A percentile compares a stretch with the other conserved stretches of the same genome.
Conservation (phyloP, 2,888 invertebrate species). For the Antitype chi region DNA sequence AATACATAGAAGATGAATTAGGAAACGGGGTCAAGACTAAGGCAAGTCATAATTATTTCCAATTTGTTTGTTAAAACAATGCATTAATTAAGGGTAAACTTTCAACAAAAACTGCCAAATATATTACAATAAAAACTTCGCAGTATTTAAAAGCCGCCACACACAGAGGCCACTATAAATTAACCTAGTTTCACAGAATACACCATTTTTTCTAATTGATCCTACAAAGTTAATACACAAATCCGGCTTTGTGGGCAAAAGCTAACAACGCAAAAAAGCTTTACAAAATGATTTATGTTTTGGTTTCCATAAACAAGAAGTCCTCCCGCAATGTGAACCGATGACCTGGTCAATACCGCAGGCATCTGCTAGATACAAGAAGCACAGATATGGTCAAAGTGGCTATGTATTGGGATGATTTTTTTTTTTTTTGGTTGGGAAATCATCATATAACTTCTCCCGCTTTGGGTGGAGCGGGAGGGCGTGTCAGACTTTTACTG, state of each 20-base stretch:
- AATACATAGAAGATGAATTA: constrained; percentile 93
- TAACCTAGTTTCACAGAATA: neutral
- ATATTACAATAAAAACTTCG: neutral
- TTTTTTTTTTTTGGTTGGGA: too few relatives aligned
- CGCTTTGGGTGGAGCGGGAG: too few relatives aligned
- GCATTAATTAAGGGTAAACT: neutral
- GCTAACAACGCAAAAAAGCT: neutral
- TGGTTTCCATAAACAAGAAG: neutral
- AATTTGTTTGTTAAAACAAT: neutral
- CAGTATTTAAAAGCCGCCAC: constrained; percentile 67
- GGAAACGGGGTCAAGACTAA: constrained; percentile 81
- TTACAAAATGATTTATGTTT: neutral
- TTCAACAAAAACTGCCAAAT: neutral
- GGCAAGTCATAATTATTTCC: constrained; percentile 44
- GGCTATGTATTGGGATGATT: too few relatives aligned
- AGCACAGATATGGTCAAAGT: neutral
- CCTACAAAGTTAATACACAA: neutral
- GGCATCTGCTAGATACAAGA: neutral
- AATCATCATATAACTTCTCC: too few relatives aligned
- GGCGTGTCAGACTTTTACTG: too few relatives aligned
- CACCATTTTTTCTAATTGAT: constrained; percentile 1
- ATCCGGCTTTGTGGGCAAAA: neutral
- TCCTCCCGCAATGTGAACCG: neutral
- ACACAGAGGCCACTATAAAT: constrained; percentile 2
- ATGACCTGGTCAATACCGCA: neutral